phyloP scores from a whole-genome alignment of 2,113 vertebrate species.

The Gopherus flavomarginatus region DNA sequence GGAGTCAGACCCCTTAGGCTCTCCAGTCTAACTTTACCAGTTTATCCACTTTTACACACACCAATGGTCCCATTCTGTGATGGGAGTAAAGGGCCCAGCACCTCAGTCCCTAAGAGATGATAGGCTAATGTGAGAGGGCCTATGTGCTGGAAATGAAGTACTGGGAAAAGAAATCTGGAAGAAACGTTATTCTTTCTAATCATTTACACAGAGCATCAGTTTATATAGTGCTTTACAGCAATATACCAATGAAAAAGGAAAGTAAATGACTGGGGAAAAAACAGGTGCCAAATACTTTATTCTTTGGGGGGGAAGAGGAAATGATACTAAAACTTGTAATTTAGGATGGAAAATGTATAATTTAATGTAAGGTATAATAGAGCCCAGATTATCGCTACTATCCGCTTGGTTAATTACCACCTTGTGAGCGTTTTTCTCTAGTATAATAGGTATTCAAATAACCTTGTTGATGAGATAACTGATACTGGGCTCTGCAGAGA shows the following conservation, averaged over 20 bases:
- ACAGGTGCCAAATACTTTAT: not conserved
- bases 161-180: not conserved
- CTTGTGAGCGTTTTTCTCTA: not conserved
- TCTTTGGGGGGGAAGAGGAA: not conserved
- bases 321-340: not conserved
- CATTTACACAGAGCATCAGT: not conserved
- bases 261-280: not conserved
- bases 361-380: not conserved
- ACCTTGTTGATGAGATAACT: not conserved
- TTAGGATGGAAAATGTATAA: not conserved
- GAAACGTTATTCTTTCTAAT: not conserved
- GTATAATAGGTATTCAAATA: not conserved
- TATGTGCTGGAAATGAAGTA: not conserved
- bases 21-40: not conserved
- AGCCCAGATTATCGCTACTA: not conserved
- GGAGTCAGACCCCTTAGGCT: not conserved
- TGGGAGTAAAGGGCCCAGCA: not conserved
- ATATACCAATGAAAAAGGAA: not conserved
- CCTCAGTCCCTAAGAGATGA: not conserved
- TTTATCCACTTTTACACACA: not conserved
- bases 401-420: not conserved
- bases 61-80: not conserved
- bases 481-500: not conserved
- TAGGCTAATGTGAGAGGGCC: not conserved
- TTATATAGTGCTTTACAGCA: not conserved